Evolutionary conservation across 2,113 vertebrate genomes (phyloP).

Genomic region (Mus musculus): GRCm39 chr14:20125501-20126000

Average conservation of each 20-base stretch:
- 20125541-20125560: not conserved
- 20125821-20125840: not conserved
- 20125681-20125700: conserved; percentile 24
- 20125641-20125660: not conserved
- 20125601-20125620: not conserved
- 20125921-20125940: not conserved
- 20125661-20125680: conserved; percentile 33
- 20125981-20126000: not conserved
- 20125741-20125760: not conserved
- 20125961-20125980: not conserved
- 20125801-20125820: not conserved
- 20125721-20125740: conserved; percentile 27
- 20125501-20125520: not conserved
- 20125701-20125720: conserved; percentile 37
- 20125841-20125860: not conserved
- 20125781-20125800: not conserved
- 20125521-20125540: not conserved
- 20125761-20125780: not conserved
- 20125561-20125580: not conserved
- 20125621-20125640: not conserved
- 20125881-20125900: not conserved
- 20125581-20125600: not conserved
- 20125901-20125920: not conserved
- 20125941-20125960: too few species aligned
- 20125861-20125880: not conserved